A percentile compares a stretch with the other conserved stretches of the same genome.
These are phyloP conservation scores for Aethina tumida DNA, from an alignment of 1,140 invertebrate species.

Conservation along the genomic window DNA sequence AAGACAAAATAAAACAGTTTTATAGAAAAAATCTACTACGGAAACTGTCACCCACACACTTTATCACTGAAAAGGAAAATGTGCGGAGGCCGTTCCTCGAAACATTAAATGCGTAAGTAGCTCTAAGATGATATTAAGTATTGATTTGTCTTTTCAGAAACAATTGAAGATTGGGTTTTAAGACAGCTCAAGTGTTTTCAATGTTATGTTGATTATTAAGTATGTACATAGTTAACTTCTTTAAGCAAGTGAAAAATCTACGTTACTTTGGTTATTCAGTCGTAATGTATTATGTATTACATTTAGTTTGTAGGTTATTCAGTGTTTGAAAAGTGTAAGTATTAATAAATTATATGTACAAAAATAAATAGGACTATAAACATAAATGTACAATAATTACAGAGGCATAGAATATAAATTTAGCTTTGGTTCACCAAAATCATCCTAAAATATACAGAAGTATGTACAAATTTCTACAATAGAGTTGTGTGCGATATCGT, in stretches of 20 bases:
- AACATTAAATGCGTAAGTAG: too few species aligned
- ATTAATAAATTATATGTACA: conserved; percentile 20
- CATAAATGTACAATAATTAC: conserved; percentile 16
- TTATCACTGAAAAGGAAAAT: too few species aligned
- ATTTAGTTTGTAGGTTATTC: conserved; percentile 12
- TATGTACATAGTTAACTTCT: conserved; percentile 11
- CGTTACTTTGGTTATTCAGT: conserved; percentile 8
- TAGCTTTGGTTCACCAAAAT: conserved; percentile 13
- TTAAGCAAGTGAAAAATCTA: conserved; percentile 8
- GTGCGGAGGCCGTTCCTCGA: too few species aligned
- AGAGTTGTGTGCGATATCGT: not conserved
- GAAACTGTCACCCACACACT: too few species aligned
- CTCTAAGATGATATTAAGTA: too few species aligned
- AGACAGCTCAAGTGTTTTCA: not conserved
- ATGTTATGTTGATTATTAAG: conserved; percentile 3
- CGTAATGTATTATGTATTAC: conserved; percentile 4
- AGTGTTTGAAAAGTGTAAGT: conserved; percentile 20
- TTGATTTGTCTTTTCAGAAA: conserved; percentile 7
- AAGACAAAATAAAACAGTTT: too few species aligned
- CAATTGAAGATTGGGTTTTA: conserved; percentile 4
- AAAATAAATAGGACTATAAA: conserved; percentile 17
- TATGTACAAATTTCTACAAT: conserved; percentile 5
- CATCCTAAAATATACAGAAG: conserved; percentile 2
- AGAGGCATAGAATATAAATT: conserved; percentile 20
- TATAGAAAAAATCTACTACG: too few species aligned